Evolutionary conservation across 2,888 invertebrate species (phyloP), one percentile per base, ranked within the genome.

Genomic region (Synanthedon tipuliformis): DNA sequence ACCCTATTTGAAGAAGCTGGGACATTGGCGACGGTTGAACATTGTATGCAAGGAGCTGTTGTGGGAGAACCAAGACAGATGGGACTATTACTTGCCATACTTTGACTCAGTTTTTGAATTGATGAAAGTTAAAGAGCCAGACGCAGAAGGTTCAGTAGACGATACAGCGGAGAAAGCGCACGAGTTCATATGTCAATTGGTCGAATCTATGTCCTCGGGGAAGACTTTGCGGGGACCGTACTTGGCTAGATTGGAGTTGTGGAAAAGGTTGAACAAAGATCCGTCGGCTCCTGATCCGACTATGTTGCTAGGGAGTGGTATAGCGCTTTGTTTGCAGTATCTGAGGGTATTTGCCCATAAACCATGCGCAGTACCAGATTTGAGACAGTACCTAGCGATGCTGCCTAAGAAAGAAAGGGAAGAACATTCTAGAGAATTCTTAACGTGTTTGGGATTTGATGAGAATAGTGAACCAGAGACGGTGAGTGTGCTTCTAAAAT

Each of bases 321-420:
- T 90, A 12, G 91, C 93, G 23, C 75, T 94, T 40, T 90, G 96
- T 71, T 86, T 93, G 56, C 92, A 93, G 63, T 98, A 96, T 81
- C 94, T 95, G 62, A 79, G 84, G 48, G 89, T 90, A 60, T 98
- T 97, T 79, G 96, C 96, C 3, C 91, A 94, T 64, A 96, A 96
- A 69, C 92, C 93, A 0, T 96, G 96, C 76, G 95, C 95, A 56
- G 94, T 95, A 56, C 90, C 92, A 8, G 98, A 98, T 74, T 85
- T 98, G 51, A 90, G 91, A 56, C 86, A 92, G 4, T 97, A 94
- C 75, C 74, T 96, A 50, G 82, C 89, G 49, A 88, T 94, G 62
- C 83, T 96, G 58, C 89, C 93, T 5, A 83, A 89, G 45, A 88
- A 90, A 10, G 89, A 91, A 57, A 89, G 91, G 57, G 81, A 89